These are phyloP conservation scores for Trichonephila clavipes DNA, from an alignment of 1,140 invertebrate species.

Conservation along the genomic window DNA sequence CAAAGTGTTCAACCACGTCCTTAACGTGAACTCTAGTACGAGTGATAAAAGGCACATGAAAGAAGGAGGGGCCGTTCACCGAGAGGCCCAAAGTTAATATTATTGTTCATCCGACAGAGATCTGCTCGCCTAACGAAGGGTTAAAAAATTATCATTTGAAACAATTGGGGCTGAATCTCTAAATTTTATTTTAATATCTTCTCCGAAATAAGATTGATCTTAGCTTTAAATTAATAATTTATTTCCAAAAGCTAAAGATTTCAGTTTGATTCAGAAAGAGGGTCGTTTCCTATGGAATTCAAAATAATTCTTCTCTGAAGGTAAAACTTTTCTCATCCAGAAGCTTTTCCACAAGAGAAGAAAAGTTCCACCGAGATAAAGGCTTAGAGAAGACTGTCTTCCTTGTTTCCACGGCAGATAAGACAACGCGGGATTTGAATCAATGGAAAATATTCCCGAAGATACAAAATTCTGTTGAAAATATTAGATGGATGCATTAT, in stretches of 20 bases:
- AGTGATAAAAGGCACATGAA: no score
- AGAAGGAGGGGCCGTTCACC: no score
- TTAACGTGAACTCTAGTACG: no score
- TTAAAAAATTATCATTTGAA: neutral
- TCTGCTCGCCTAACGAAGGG: neutral
- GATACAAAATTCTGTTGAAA: no score
- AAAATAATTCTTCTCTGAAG: no score
- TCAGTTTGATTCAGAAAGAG: slow-evolving; percentile 15
- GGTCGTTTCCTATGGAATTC: no score
- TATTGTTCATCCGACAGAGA: no score
- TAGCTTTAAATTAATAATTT: slow-evolving; percentile 29
- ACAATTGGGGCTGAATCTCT: neutral
- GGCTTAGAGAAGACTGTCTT: neutral
- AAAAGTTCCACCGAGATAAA: slow-evolving; percentile 1
- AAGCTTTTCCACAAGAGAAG: neutral
- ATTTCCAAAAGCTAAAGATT: slow-evolving; percentile 16
- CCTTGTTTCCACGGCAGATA: neutral
- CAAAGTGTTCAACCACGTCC: no score
- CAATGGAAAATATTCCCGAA: no score
- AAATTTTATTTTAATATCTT: neutral
- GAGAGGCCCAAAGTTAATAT: no score
- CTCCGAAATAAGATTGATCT: neutral
- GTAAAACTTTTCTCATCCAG: slow-evolving; percentile 25
- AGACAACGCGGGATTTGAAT: neutral
- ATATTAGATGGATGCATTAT: no score